phyloP scores from a whole-genome alignment of 2,797 vertebrate species.

The Amblyopsis hoosieri region DNA sequence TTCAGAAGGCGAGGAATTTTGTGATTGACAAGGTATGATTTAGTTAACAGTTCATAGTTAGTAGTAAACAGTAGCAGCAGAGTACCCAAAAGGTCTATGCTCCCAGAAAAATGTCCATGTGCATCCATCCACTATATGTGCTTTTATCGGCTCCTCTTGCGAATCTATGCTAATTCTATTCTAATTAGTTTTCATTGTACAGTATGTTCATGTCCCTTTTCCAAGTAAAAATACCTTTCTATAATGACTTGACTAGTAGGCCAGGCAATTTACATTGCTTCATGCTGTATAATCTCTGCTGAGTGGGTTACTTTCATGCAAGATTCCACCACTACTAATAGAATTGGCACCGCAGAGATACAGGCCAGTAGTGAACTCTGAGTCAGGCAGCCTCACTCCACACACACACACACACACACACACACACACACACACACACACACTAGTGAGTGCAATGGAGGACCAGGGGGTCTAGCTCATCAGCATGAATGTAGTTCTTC shows the following conservation, averaged over 20 bases:
- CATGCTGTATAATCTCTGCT: too few relatives aligned
- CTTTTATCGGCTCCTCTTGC: background rate
- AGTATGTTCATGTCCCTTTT: too few relatives aligned
- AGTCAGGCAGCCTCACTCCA: background rate
- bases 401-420: constrained; percentile 46
- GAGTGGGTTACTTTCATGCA: too few relatives aligned
- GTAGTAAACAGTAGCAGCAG: constrained; percentile 17
- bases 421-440: constrained; percentile 19
- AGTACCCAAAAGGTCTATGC: too few relatives aligned
- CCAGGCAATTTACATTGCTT: too few relatives aligned
- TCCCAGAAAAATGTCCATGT: constrained; percentile 2
- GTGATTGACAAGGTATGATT: constrained; percentile 50
- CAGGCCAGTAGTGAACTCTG: constrained; percentile 41
- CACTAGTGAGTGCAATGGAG: constrained; percentile 51
- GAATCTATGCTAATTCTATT: too few relatives aligned
- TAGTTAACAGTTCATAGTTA: constrained; percentile 45
- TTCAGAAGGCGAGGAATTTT: constrained; percentile 42
- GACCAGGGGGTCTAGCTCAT: constrained; percentile 34
- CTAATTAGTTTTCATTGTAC: too few relatives aligned
- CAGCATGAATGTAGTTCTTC: constrained; percentile 49
- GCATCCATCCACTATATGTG: constrained; percentile 14
- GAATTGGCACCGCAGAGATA: constrained; percentile 59
- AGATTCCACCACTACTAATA: background rate
- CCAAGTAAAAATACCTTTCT: too few relatives aligned
- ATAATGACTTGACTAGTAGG: too few relatives aligned